Evolutionary conservation across 2,797 vertebrate species (phyloP), one percentile per base, ranked within the genome.

Genomic region (Myripristis murdjan): DNA sequence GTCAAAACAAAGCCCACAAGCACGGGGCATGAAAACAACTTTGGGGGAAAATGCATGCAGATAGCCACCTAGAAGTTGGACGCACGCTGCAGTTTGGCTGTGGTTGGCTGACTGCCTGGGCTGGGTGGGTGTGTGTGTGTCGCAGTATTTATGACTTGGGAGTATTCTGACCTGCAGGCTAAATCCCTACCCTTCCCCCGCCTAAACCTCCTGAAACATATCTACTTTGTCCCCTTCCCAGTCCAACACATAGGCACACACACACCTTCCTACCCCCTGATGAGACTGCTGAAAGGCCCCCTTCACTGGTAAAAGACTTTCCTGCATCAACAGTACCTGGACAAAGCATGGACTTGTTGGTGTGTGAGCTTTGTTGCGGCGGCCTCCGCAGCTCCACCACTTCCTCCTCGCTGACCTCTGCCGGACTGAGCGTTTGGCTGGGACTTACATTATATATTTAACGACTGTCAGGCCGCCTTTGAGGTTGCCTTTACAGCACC

Each of bases 71-170:
- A 49, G 56, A 70, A 52, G 56, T 73, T 67, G 76, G 49, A 49
- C n/a, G 53, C 31, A 12, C 33, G 66, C 14, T 37, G 68, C 18
- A 54, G 35, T 69, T 70, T 66, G 75, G 58, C 56, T 64, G 46
- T 70, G 77, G 69, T n/a, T n/a, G n/a, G n/a, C n/a, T n/a, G n/a
- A n/a, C n/a, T n/a, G n/a, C n/a, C n/a, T n/a, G n/a, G n/a, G n/a
- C n/a, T n/a, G n/a, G n/a, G n/a, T n/a, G n/a, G n/a, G n/a, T n/a
- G n/a, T n/a, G n/a, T n/a, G n/a, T n/a, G 71, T 79, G 75, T 67
- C 79, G 57, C 41, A 75, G 71, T 77, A 86, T 91, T 89, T 88
- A 91, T 65, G 75, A 80, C 69, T 64, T 12, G 6, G 71, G n/a
- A 24, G 28, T 37, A 48, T 48, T 49, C n/a, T 60, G 75, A 86